phyloP scores from a whole-genome alignment of 2,113 vertebrate species.

The Etheostoma spectabile region DNA sequence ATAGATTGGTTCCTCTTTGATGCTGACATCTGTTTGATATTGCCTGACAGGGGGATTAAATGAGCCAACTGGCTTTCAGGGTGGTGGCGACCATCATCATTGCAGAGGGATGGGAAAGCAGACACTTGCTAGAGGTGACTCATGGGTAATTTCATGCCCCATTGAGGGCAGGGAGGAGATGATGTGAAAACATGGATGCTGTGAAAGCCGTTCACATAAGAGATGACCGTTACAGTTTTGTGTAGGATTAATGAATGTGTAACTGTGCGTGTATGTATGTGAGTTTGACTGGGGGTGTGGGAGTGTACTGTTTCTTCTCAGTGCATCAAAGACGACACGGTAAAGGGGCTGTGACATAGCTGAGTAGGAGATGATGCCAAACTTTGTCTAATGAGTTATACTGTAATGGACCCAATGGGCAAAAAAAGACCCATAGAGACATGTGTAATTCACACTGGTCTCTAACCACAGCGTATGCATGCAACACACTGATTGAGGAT shows the following conservation, averaged over 20 bases:
- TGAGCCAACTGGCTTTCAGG: slow-evolving; percentile 73
- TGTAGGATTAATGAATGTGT: slow-evolving; percentile 16
- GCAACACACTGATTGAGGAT: slow-evolving; percentile 46
- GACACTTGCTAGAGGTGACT: slow-evolving; percentile 67
- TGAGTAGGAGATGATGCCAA: slow-evolving; percentile 25
- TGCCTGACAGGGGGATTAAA: slow-evolving; percentile 76
- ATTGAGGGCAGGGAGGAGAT: slow-evolving; percentile 49
- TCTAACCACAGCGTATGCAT: slow-evolving; percentile 34
- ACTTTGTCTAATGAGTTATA: slow-evolving; percentile 35
- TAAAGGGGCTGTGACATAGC: slow-evolving; percentile 30
- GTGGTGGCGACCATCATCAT: slow-evolving; percentile 73
- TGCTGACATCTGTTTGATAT: slow-evolving; percentile 84
- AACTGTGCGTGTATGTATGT: slow-evolving; percentile 10
- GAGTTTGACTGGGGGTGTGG: background rate
- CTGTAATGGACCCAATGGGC: slow-evolving; percentile 33
- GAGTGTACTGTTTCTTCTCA: slow-evolving; percentile 28
- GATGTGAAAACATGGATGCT: slow-evolving; percentile 63
- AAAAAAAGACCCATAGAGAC: slow-evolving; percentile 35
- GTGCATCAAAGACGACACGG: slow-evolving; percentile 22
- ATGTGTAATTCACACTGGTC: slow-evolving; percentile 49
- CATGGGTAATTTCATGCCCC: slow-evolving; percentile 70
- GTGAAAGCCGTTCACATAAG: slow-evolving; percentile 34
- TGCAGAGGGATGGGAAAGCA: slow-evolving; percentile 67
- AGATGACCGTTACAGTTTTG: slow-evolving; percentile 34
- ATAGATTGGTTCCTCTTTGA: slow-evolving; percentile 82